Base-by-base conservation (phyloP, 1,140 invertebrate genomes). In the Daktulosphaira vitifoliae region DNA sequence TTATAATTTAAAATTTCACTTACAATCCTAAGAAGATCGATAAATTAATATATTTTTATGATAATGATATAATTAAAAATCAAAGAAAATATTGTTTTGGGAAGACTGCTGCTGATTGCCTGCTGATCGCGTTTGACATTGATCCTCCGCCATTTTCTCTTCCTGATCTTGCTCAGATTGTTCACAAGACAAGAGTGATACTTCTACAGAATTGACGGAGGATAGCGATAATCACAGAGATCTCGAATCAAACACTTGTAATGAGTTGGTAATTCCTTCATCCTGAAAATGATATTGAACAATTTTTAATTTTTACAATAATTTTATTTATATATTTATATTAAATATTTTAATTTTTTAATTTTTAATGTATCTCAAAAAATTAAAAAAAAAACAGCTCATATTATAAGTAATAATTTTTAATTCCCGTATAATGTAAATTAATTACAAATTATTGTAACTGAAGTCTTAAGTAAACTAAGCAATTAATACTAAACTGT, bases 201-300 rank as follows among this genome's bases (percentile, higher is more conserved):
- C 25, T 62, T 62, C 56, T 25, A 62, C 18, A 1, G 56, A 62
- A 22, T 46, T 39, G 42, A 16, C 18, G 56, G 56, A 62, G 56
- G 56, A 62, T 48, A 62, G 56, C 56, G 56, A 62, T 16, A 62
- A 62, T 62, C 56, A 62, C 15, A 62, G 56, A 13, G 4, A 62
- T 7, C 42, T 44, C n/a, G 56, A 62, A 25, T 62, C 56, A 7
- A 62, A 62, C 16, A 62, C 16, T 48, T 62, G 56, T 33, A 62
- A 62, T 20, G 56, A 62, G 5, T 62, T 46, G 2, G 56, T 62
- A 16, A 62, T 62, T 1, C 39, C 56, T 13, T 62, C 56, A 16
- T 62, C 56, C 56, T 62, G 25, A 37, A 2, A 3, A 38, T 6
- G 22, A 18, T 4, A 7, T 29, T 3, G n/a, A 38, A 3, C 18